Conservation (phyloP, 2,113 vertebrate genomes). For the Todiramphus chloris region DNA sequence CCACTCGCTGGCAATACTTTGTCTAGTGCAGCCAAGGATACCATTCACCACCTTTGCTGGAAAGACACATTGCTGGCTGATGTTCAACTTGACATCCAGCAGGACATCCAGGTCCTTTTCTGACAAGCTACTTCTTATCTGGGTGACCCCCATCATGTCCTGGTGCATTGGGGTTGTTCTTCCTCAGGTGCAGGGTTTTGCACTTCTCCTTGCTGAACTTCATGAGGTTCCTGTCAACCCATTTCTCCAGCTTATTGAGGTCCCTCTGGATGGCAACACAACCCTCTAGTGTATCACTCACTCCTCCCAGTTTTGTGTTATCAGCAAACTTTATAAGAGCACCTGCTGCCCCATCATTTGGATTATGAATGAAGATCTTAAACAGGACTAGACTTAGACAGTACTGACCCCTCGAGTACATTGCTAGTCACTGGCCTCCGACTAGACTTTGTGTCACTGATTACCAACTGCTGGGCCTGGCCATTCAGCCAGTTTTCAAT, state of each 20-base stretch:
- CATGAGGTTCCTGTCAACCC: neutral
- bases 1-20: neutral
- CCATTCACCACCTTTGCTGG: accelerated
- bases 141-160: neutral
- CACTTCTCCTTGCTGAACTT: neutral
- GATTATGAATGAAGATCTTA: no score
- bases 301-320: neutral
- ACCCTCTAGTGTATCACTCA: neutral
- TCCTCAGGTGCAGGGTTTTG: neutral
- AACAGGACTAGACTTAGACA: neutral
- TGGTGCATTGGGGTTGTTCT: neutral
- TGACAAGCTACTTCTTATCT: neutral
- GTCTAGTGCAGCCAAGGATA: neutral
- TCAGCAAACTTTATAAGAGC: neutral
- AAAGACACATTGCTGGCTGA: neutral
- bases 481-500: neutral
- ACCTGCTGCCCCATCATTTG: neutral
- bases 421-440: neutral
- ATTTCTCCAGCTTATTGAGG: neutral
- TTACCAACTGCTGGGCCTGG: neutral
- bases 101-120: neutral
- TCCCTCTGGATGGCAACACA: neutral
- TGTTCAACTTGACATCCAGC: neutral
- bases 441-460: neutral
- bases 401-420: neutral